Evolutionary conservation across 2,797 vertebrate genomes (phyloP).

Genomic region (Pangasius larnaudii): DNA sequence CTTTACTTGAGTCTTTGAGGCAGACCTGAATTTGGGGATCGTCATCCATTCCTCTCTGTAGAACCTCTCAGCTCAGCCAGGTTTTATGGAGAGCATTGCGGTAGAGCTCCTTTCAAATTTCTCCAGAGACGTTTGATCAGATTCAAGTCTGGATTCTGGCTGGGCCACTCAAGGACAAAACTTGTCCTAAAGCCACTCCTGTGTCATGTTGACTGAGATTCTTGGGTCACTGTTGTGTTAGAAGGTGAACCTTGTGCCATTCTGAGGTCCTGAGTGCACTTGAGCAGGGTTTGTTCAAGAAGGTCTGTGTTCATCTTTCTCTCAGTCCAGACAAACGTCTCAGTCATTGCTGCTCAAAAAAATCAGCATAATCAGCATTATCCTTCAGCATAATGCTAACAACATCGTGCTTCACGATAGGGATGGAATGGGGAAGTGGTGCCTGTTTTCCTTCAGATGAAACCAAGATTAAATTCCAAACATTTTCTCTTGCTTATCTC

Average conservation of each 20-base stretch:
- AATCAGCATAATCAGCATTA: not conserved
- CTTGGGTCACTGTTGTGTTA: not conserved
- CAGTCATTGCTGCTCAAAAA: not conserved
- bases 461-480: not conserved
- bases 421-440: not conserved
- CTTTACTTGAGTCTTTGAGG: too few relatives aligned
- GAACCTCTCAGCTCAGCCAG: not conserved
- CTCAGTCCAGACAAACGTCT: not conserved
- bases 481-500: not conserved
- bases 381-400: not conserved
- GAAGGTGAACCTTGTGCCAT: not conserved
- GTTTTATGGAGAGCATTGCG: not conserved
- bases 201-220: not conserved
- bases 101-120: not conserved
- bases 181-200: not conserved
- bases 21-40: not conserved
- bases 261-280: not conserved
- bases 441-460: not conserved
- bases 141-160: not conserved
- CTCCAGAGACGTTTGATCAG: not conserved
- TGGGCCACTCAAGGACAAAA: not conserved
- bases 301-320: not conserved
- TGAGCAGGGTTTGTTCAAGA: not conserved
- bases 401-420: not conserved
- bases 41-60: not conserved